These are phyloP conservation scores for Leuciscus idus DNA, from an alignment of 2,113 vertebrate species.

Conservation along the genomic window DNA sequence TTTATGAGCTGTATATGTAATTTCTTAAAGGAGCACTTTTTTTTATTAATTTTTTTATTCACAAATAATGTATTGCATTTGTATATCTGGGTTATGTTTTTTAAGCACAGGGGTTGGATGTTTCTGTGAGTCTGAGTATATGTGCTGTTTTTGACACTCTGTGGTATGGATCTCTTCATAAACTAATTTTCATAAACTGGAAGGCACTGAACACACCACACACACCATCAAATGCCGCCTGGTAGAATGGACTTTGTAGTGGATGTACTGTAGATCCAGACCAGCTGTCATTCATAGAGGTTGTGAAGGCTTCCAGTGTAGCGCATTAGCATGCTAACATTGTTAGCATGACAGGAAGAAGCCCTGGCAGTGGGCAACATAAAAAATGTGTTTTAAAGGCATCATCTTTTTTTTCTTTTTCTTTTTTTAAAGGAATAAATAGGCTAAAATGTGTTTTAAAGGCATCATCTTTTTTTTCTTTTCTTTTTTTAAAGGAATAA, in stretches of 20 bases:
- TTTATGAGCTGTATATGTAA: not conserved
- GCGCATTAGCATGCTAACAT: not conserved
- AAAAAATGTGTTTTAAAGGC: not conserved
- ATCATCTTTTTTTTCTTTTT: not conserved
- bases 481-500: not conserved
- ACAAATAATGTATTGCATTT: not conserved
- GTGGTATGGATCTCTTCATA: slow-evolving; percentile 16
- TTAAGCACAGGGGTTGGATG: not conserved
- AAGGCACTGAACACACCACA: not conserved
- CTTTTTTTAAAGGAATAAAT: too few relatives aligned
- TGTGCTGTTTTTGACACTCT: not conserved
- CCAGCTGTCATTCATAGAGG: not conserved
- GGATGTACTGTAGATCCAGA: not conserved
- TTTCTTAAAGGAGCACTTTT: not conserved
- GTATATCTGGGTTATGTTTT: not conserved
- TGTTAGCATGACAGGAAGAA: not conserved
- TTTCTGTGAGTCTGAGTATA: not conserved
- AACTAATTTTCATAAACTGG: not conserved
- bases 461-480: too few relatives aligned
- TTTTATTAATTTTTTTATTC: too few relatives aligned
- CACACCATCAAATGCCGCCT: not conserved
- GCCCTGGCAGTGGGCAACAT: not conserved
- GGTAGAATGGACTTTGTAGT: too few relatives aligned
- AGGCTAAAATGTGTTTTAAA: too few relatives aligned
- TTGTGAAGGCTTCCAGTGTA: not conserved